phyloP scores from a whole-genome alignment of 2,113 vertebrate genomes.

The Mirounga angustirostris region DNA sequence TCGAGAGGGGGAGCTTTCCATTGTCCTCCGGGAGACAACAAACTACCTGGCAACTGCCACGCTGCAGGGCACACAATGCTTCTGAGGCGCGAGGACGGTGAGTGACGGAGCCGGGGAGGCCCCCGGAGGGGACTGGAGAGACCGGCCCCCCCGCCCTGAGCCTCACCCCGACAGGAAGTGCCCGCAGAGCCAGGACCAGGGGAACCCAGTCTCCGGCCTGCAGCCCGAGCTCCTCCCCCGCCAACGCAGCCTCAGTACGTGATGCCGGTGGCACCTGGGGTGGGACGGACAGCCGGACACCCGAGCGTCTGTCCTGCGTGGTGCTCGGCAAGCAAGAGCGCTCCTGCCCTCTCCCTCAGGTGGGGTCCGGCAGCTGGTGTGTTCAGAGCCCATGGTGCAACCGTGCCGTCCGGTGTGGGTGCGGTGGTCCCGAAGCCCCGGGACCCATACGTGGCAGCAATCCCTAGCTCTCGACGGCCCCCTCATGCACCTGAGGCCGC shows the following conservation, averaged over 20 bases:
- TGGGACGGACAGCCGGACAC: not conserved
- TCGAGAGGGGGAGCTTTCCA: not conserved
- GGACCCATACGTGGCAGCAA: rapidly evolving
- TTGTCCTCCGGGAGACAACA: not conserved
- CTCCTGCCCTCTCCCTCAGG: rapidly evolving
- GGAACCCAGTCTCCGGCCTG: rapidly evolving
- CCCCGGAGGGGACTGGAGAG: rapidly evolving
- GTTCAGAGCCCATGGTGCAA: rapidly evolving
- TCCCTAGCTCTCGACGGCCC: rapidly evolving
- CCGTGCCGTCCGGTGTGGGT: rapidly evolving
- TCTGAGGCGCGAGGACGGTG: not conserved
- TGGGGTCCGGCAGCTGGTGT: rapidly evolving
- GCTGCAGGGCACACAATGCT: not conserved
- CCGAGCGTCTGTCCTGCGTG: rapidly evolving
- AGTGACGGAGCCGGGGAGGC: rapidly evolving
- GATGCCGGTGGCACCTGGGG: rapidly evolving
- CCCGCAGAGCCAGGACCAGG: not conserved
- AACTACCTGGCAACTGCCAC: not conserved
- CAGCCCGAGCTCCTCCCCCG: no score
- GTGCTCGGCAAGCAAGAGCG: rapidly evolving
- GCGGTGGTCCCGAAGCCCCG: rapidly evolving
- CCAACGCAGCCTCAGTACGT: rapidly evolving
- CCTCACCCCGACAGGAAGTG: not conserved
- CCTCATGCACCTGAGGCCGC: no score
- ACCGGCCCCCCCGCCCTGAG: not conserved